Percentiles rank a stretch among this genome's conserved stretches.
These are phyloP conservation scores for Phacellophora camtschatica DNA, from an alignment of 30 jellyfish, hydroid and myxozoan genomes.

Conservation along the genomic window DNA sequence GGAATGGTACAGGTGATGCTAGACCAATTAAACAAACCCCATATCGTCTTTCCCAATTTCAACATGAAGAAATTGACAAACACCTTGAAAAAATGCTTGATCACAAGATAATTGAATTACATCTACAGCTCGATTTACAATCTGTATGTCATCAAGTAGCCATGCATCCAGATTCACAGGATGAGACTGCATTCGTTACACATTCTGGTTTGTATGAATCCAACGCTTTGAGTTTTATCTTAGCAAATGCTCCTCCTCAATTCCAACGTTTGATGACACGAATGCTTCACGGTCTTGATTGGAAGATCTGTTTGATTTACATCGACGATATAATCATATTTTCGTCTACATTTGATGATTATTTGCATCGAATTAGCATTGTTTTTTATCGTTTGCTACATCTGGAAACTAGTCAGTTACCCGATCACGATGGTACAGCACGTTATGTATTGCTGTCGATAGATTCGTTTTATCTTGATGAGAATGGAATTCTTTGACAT, in stretches of 20 bases:
- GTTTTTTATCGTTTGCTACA: conserved; percentile 56
- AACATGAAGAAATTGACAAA: too few relatives aligned
- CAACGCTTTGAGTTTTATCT: conserved; percentile 43
- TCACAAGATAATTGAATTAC: conserved; percentile 15
- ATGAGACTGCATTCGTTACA: conserved; percentile 47
- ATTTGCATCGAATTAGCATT: neutral
- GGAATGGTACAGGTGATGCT: too few relatives aligned
- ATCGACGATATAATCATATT: conserved; percentile 41
- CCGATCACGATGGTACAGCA: too few relatives aligned
- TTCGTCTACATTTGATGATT: conserved; percentile 28
- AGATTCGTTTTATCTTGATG: too few relatives aligned
- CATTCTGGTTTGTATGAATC: conserved; percentile 38
- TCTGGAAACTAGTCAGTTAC: too few relatives aligned
- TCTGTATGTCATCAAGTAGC: conserved; percentile 54
- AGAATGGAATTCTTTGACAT: too few relatives aligned
- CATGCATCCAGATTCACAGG: conserved; percentile 17
- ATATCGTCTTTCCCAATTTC: too few relatives aligned
- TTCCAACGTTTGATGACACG: conserved; percentile 28
- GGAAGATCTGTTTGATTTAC: conserved; percentile 34
- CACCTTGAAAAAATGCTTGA: too few relatives aligned
- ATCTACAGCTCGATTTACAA: conserved; percentile 29
- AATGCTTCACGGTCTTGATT: conserved; percentile 24
- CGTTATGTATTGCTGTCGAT: too few relatives aligned
- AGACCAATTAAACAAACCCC: too few relatives aligned
- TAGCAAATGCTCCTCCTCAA: conserved; percentile 47